Evolutionary conservation across 1,140 invertebrate genomes (phyloP), one percentile per base, ranked within the genome.

Genomic region (Acyrthosiphon pisum): DNA sequence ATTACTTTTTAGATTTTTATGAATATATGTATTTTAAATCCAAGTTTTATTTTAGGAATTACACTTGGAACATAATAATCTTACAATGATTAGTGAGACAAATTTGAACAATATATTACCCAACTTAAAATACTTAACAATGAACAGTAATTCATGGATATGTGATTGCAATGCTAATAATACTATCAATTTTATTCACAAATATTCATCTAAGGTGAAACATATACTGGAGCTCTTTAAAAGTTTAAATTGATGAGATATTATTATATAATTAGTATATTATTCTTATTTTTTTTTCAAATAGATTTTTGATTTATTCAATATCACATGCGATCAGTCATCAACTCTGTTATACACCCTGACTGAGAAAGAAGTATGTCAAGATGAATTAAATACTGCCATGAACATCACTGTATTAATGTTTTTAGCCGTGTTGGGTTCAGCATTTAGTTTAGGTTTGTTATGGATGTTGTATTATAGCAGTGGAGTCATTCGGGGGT

Each of bases 141-240:
- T 98, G 0, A 95, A 96, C 37, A 94, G 95, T 8, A 97, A 97
- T 95, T 96, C 96, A 0, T 97, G 96, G 96, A 87, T 86, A 3
- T 98, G 97, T 94, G 95, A 96, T 56, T 98, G 97, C 94, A 94
- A 96, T 0, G 94, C 96, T 0, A 94, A 94, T 22, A 94, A 95
- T 22, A 95, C 97, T n/a, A 94, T 97, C 7, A 94, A 94, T 23
- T 97, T 96, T 94, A 94, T 97, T 11, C 95, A 96, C 81, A 94
- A 94, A 0, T 95, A 96, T 48, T 95, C 94, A 50, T 93, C 95
- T 76, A 95, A 95, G 94, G 95, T 95, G 94, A 94, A 93, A 41
- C 23, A 26, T 30, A 53, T 53, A 41, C 41, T 41, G 41, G 41
- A 4, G 41, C 41, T 3, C 3, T n/a, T 41, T 41, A 41, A 41